phyloP scores from a whole-genome alignment of 2,113 vertebrate species.

The Calidris pygmaea region DNA sequence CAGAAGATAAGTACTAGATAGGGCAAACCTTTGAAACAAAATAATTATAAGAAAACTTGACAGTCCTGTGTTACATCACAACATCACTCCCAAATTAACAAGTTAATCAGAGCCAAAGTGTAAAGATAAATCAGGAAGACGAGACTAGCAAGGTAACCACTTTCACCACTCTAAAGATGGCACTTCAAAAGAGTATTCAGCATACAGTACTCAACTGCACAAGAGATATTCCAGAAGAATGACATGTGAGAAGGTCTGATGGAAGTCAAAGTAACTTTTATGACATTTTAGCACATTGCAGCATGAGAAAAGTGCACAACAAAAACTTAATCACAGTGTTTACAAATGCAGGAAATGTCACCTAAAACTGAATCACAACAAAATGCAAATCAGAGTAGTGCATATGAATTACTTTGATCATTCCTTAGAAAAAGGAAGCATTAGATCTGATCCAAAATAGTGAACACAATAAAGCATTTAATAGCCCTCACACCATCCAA shows the following conservation, averaged over 20 bases:
- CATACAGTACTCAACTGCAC: neutral
- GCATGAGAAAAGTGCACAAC: neutral
- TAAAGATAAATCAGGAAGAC: neutral
- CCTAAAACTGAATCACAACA: constrained; percentile 38
- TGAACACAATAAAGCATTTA: neutral
- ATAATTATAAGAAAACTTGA: neutral
- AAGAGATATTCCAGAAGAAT: neutral
- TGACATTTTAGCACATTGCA: neutral
- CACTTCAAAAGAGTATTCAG: constrained; percentile 13
- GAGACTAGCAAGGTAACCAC: neutral
- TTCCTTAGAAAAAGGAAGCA: neutral
- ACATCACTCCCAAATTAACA: neutral
- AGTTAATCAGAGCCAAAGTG: neutral
- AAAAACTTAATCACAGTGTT: constrained; percentile 31
- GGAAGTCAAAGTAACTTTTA: constrained; percentile 31
- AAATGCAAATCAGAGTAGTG: neutral
- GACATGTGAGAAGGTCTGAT: neutral
- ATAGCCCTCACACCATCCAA: neutral
- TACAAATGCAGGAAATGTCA: constrained; percentile 40
- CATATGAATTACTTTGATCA: constrained; percentile 31
- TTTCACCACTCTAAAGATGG: neutral
- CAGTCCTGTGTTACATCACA: neutral
- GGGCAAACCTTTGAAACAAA: neutral
- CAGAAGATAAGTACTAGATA: neutral
- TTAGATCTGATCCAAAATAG: neutral